Evolutionary conservation across 2,113 vertebrate genomes (phyloP).

Genomic region (Neoarius graeffei): DNA sequence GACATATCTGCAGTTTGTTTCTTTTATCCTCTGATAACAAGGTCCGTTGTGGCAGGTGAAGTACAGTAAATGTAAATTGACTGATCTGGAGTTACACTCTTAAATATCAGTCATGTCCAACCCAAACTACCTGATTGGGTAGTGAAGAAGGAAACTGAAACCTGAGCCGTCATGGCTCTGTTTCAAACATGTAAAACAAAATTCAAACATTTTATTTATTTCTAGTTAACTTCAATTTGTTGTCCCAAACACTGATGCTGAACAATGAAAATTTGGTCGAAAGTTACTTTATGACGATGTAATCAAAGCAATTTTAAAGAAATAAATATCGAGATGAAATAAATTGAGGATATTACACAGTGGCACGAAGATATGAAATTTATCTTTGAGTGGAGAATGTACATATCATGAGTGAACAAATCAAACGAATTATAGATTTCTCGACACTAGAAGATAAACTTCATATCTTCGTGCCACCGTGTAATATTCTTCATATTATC

Average conservation of each 20-base stretch:
- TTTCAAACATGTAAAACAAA: background rate
- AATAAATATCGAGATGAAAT: too few relatives aligned
- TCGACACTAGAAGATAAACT: too few relatives aligned
- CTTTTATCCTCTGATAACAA: background rate
- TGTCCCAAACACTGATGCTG: background rate
- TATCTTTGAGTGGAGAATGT: too few relatives aligned
- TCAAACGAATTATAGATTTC: too few relatives aligned
- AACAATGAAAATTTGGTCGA: too few relatives aligned
- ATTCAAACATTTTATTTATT: background rate
- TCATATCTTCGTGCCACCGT: too few relatives aligned
- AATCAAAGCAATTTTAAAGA: too few relatives aligned
- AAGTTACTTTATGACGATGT: too few relatives aligned
- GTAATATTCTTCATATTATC: too few relatives aligned
- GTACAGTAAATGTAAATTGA: background rate
- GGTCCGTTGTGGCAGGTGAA: background rate
- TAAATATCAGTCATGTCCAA: background rate
- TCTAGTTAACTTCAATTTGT: background rate
- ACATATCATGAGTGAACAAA: too few relatives aligned
- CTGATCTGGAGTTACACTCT: background rate
- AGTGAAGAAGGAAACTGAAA: conserved; percentile 16
- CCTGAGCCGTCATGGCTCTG: background rate
- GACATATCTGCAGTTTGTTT: background rate
- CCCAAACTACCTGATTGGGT: background rate
- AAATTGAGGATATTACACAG: too few relatives aligned
- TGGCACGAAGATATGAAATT: too few relatives aligned